Conservation (phyloP, 2,113 vertebrate genomes). For the Diadophis punctatus region DNA sequence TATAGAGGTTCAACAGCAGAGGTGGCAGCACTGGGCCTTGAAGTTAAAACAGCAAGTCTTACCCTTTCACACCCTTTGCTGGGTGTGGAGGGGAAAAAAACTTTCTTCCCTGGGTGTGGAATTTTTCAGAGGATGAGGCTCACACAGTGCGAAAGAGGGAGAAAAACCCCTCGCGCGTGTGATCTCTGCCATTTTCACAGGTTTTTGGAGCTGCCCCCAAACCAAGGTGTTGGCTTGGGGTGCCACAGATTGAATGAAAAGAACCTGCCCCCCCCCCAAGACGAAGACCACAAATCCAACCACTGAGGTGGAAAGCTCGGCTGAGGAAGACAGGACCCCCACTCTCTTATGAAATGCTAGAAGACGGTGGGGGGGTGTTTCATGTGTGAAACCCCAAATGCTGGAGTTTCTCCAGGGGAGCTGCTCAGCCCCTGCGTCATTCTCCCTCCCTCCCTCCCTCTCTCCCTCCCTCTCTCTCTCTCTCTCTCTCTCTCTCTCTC, state of each 20-base stretch:
- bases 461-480: neutral
- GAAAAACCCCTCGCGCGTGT: neutral
- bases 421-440: neutral
- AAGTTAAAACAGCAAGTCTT: neutral
- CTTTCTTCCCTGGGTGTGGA: neutral
- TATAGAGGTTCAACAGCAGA: neutral
- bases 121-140: neutral
- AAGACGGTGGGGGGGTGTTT: neutral
- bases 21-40: neutral
- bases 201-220: neutral
- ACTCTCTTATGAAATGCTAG: neutral
- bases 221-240: neutral
- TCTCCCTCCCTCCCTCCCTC: too few relatives aligned
- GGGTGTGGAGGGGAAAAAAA: neutral
- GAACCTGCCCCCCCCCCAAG: neutral
- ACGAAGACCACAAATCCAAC: neutral
- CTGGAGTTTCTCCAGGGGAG: neutral
- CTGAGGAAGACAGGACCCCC: fast-evolving
- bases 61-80: neutral
- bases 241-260: neutral
- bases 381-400: neutral
- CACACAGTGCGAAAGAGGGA: neutral
- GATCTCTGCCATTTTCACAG: neutral
- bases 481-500: neutral
- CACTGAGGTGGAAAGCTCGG: neutral